Conservation (phyloP, 2,888 invertebrate species). For the Patella ulyssiponensis region DNA sequence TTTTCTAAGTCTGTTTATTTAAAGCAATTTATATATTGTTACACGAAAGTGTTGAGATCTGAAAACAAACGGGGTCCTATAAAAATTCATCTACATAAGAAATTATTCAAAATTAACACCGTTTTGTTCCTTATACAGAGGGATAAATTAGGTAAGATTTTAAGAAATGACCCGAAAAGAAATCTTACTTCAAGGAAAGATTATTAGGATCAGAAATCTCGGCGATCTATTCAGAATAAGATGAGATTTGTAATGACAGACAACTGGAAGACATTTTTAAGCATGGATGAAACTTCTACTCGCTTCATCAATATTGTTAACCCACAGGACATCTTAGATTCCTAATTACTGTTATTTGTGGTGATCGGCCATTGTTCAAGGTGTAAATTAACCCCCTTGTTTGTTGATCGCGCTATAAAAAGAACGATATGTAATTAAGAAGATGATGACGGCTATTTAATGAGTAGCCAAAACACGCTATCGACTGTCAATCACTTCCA, state of each 20-base stretch:
- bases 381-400: neutral
- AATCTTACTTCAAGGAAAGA: too few relatives aligned
- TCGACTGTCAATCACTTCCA: neutral
- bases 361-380: neutral
- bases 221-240: too few relatives aligned
- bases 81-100: too few relatives aligned
- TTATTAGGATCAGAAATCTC: too few relatives aligned
- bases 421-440: slow-evolving; percentile 5
- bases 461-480: neutral
- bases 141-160: too few relatives aligned
- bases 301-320: neutral
- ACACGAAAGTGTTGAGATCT: too few relatives aligned
- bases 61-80: too few relatives aligned
- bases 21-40: too few relatives aligned
- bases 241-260: neutral
- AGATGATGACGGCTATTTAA: slow-evolving; percentile 5
- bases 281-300: neutral
- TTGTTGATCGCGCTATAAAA: neutral
- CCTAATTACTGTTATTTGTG: slow-evolving; percentile 1
- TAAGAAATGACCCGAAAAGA: too few relatives aligned
- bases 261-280: neutral
- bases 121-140: too few relatives aligned
- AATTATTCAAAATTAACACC: too few relatives aligned
- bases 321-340: slow-evolving; percentile 8
- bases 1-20: too few relatives aligned